These are phyloP conservation scores for Lottia scabra DNA, from an alignment of 2,888 invertebrate genomes.

Conservation along the genomic window DNA sequence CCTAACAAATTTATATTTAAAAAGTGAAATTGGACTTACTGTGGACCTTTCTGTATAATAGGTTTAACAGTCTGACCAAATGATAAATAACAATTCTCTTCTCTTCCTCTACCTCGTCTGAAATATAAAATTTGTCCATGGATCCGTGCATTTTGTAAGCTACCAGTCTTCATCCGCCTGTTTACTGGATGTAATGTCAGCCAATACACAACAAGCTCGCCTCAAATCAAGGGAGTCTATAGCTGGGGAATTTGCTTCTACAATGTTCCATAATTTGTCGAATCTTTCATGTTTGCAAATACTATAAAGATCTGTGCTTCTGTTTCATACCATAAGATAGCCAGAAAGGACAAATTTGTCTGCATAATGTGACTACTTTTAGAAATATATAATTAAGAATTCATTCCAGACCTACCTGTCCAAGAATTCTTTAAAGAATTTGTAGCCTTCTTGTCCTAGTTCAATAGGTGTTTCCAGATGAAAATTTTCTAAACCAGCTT, in stretches of 20 bases:
- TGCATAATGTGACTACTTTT: too few relatives aligned
- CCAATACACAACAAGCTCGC: too few relatives aligned
- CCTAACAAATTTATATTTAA: neutral
- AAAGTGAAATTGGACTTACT: conserved; percentile 36
- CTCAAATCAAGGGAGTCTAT: too few relatives aligned
- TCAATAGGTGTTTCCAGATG: neutral
- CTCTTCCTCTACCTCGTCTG: neutral
- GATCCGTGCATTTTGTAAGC: too few relatives aligned
- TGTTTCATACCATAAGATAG: too few relatives aligned
- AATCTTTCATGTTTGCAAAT: too few relatives aligned
- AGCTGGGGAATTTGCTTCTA: too few relatives aligned
- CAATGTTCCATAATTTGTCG: too few relatives aligned
- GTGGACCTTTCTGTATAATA: conserved; percentile 48
- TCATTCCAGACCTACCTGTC: neutral
- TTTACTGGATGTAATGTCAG: too few relatives aligned
- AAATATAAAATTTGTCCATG: neutral
- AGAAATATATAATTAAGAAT: neutral
- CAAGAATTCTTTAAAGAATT: neutral
- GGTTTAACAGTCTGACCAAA: conserved; percentile 44
- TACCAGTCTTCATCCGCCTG: too few relatives aligned
- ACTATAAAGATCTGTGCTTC: too few relatives aligned
- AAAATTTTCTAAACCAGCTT: neutral
- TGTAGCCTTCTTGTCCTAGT: neutral
- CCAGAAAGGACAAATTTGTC: too few relatives aligned
- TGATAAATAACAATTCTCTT: conserved; percentile 33